These are phyloP conservation scores for Henricia sp. DNA, from an alignment of 53 echinoderm and acorn worm species.

Conservation along the genomic window DNA sequence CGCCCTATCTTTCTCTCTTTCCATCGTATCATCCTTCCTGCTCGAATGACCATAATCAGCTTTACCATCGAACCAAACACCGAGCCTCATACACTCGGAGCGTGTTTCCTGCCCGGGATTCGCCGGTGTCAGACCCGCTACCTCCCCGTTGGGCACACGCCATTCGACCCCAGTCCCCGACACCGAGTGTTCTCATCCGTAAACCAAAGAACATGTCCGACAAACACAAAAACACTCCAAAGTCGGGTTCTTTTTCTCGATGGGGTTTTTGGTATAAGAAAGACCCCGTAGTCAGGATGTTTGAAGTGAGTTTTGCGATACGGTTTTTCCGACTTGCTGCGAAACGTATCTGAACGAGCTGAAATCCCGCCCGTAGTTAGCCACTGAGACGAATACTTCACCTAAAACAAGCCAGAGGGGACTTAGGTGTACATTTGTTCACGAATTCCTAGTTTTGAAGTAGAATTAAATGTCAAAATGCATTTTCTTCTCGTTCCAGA, in stretches of 20 bases:
- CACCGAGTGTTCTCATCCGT: not conserved
- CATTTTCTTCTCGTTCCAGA: no score
- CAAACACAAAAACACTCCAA: not conserved
- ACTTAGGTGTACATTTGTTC: no score
- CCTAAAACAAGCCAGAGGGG: conserved; percentile 49
- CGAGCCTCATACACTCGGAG: conserved; percentile 1
- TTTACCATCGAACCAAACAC: conserved; percentile 43
- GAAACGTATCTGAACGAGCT: conserved; percentile 25
- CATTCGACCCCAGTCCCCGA: conserved; percentile 2
- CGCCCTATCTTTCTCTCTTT: conserved; percentile 21
- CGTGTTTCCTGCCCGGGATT: conserved; percentile 1
- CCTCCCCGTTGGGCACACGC: conserved; percentile 24
- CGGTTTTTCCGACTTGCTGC: conserved; percentile 39
- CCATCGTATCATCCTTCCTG: conserved; percentile 47
- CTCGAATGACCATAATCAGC: conserved; percentile 61
- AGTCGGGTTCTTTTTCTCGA: not conserved
- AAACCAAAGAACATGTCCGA: not conserved
- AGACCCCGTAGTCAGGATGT: conserved; percentile 52
- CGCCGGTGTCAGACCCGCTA: conserved; percentile 7
- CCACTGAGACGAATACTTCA: conserved; percentile 29
- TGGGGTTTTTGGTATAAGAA: not conserved
- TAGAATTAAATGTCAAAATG: no score
- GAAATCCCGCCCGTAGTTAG: conserved; percentile 34
- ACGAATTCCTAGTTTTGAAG: no score
- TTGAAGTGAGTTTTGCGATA: conserved; percentile 24